A percentile compares a stretch with the other conserved stretches of the same genome.
These are phyloP conservation scores for Zosterops japonicus DNA, from an alignment of 2,113 vertebrate genomes.

Conservation along the genomic window DNA sequence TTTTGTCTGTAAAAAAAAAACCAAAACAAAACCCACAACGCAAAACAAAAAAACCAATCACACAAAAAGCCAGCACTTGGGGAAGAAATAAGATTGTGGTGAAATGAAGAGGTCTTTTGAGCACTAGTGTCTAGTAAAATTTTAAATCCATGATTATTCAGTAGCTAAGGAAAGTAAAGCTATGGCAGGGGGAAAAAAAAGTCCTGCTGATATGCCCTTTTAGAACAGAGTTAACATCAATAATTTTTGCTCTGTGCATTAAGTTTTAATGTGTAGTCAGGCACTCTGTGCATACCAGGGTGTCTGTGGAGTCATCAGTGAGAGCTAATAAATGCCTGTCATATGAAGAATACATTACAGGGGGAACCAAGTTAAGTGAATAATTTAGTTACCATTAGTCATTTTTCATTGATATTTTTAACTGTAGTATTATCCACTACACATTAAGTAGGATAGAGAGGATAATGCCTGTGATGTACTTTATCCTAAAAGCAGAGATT, in stretches of 20 bases:
- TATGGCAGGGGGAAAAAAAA: not conserved
- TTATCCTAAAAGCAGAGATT: not conserved
- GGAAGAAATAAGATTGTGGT: not conserved
- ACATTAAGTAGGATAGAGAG: not conserved
- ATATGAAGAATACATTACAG: slow-evolving; percentile 25
- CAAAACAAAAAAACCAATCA: not conserved
- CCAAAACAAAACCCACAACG: too few species aligned
- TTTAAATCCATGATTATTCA: not conserved
- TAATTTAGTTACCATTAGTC: slow-evolving; percentile 48
- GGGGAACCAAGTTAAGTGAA: slow-evolving; percentile 41
- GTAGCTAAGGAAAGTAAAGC: not conserved
- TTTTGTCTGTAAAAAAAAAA: not conserved
- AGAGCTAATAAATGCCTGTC: slow-evolving; percentile 61
- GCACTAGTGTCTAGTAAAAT: not conserved
- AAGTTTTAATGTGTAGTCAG: slow-evolving; percentile 59
- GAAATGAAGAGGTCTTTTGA: not conserved
- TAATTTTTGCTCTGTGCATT: slow-evolving; percentile 48
- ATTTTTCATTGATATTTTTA: slow-evolving; percentile 63
- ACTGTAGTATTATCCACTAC: not conserved
- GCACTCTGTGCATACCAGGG: slow-evolving; percentile 38
- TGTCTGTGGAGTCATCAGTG: slow-evolving; percentile 40
- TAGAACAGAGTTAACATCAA: slow-evolving; percentile 31
- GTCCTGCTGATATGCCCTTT: slow-evolving; percentile 1
- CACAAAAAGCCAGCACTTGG: not conserved
- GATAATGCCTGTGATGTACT: not conserved